Percentiles rank a stretch among this genome's conserved stretches.
These are phyloP conservation scores for Argyresthia albistria DNA, from an alignment of 2,888 invertebrate species.

Conservation along the genomic window DNA sequence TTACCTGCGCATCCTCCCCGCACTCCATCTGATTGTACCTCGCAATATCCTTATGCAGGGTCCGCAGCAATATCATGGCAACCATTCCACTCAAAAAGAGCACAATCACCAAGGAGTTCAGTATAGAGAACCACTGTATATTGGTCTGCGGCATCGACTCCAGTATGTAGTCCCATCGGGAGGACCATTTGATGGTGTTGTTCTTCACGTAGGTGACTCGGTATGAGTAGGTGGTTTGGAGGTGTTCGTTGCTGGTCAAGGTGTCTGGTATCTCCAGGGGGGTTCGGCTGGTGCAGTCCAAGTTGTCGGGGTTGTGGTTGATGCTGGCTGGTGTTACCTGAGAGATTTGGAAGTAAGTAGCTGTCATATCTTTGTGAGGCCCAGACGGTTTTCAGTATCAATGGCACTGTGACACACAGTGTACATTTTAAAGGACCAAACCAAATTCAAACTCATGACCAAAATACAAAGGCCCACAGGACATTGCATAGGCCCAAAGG, in stretches of 20 bases:
- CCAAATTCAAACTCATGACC: too few relatives aligned
- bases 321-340: conserved; percentile 72
- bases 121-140: conserved; percentile 99
- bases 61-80: conserved; percentile 97
- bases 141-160: conserved; percentile 99
- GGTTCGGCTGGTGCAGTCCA: conserved; percentile 65
- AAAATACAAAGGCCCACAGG: too few relatives aligned
- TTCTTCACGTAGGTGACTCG: conserved; percentile 85
- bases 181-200: conserved; percentile 95
- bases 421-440: too few relatives aligned
- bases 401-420: too few relatives aligned
- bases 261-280: conserved; percentile 81
- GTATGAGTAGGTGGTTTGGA: conserved; percentile 89
- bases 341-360: neutral
- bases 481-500: too few relatives aligned
- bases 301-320: conserved; percentile 58
- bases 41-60: conserved; percentile 98
- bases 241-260: conserved; percentile 50
- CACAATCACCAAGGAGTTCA: conserved; percentile 97
- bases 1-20: conserved; percentile 93
- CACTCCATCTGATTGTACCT: conserved; percentile 97
- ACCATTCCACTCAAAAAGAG: conserved; percentile 99
- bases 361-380: too few relatives aligned
- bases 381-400: too few relatives aligned
- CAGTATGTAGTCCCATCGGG: conserved; percentile 98